Conservation (phyloP, 2,113 vertebrate species). For the Chlorodrepanis virens region DNA sequence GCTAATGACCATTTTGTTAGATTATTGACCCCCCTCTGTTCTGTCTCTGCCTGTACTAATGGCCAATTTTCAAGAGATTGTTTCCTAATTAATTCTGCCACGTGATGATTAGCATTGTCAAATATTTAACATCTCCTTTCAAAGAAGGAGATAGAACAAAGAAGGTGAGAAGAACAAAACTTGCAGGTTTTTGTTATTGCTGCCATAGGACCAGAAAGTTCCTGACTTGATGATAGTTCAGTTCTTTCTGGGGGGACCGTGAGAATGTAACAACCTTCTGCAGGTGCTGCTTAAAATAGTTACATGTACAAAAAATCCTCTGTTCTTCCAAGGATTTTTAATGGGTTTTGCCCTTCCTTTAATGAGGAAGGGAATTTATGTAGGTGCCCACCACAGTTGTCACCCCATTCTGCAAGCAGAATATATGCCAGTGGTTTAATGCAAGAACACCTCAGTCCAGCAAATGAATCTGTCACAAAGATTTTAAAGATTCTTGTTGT, state of each 20-base stretch:
- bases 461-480: neutral
- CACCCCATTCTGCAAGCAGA: neutral
- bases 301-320: neutral
- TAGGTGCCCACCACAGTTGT: neutral
- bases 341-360: neutral
- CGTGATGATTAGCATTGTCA: neutral
- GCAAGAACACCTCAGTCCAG: neutral
- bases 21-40: neutral
- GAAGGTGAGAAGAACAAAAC: neutral
- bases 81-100: constrained; percentile 18
- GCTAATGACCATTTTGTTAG: constrained; percentile 12
- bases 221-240: neutral
- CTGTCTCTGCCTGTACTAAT: neutral
- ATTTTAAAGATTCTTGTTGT: neutral
- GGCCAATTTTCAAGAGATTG: neutral
- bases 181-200: neutral
- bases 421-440: neutral
- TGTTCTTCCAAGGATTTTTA: neutral
- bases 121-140: neutral
- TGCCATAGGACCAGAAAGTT: neutral
- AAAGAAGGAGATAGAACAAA: neutral
- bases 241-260: neutral
- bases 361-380: neutral
- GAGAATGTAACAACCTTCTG: neutral
- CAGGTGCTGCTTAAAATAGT: neutral